Evolutionary conservation across 2,797 vertebrate species (phyloP).

Genomic region (Gallinago solitaria): DNA sequence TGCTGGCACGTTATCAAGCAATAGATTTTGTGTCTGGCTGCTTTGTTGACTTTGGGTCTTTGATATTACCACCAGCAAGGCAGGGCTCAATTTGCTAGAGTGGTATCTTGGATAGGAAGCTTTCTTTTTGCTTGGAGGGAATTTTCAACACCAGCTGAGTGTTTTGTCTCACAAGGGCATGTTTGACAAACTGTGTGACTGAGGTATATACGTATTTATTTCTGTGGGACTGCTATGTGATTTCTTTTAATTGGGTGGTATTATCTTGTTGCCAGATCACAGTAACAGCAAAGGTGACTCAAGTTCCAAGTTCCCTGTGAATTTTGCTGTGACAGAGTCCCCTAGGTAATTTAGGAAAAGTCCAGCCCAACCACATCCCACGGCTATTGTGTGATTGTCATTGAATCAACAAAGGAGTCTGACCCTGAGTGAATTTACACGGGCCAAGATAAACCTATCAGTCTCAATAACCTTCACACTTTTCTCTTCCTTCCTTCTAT

Average conservation of each 20-base stretch:
- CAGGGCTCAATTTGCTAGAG: constrained; percentile 8
- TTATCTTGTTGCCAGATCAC: constrained; percentile 30
- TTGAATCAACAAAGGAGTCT: constrained; percentile 69
- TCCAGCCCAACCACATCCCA: neutral
- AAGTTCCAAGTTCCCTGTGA: constrained; percentile 50
- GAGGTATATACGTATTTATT: constrained; percentile 37
- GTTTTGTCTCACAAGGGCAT: neutral
- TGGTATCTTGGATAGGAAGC: constrained; percentile 4
- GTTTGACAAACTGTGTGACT: constrained; percentile 42
- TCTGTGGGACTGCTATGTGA: constrained; percentile 36
- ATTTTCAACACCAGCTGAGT: constrained; percentile 22
- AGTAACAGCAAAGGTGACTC: constrained; percentile 15
- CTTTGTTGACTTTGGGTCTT: neutral
- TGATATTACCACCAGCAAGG: neutral
- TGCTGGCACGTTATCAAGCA: neutral
- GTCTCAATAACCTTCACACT: constrained; percentile 62
- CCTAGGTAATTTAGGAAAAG: constrained; percentile 58
- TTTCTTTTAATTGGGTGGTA: constrained; percentile 32
- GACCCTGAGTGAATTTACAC: constrained; percentile 52
- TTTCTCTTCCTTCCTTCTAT: constrained; percentile 53
- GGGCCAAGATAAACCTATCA: constrained; percentile 56
- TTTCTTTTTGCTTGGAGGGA: constrained; percentile 45
- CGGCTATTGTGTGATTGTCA: constrained; percentile 44
- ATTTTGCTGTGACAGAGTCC: neutral
- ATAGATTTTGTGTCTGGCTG: neutral